phyloP scores from a whole-genome alignment of 2,888 invertebrate species.

The Heliconius charithonia region DNA sequence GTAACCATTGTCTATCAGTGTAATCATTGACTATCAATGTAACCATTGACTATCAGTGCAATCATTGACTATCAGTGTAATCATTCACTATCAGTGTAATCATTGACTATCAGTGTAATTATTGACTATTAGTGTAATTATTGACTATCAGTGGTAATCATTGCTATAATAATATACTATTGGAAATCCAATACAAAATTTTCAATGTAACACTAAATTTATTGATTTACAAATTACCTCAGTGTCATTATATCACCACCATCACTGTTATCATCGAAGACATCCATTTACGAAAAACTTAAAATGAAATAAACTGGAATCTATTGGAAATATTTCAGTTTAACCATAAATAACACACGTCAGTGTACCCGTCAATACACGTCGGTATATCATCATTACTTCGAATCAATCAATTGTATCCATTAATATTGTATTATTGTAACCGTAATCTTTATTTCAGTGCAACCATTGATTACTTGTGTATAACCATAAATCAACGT shows the following conservation, averaged over 20 bases:
- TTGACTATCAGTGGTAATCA: too few species aligned
- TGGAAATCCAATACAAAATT: too few species aligned
- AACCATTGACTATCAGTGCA: too few species aligned
- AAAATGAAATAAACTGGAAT: background rate
- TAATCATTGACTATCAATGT: too few species aligned
- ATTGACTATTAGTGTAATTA: background rate
- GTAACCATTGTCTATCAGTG: background rate
- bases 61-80: too few species aligned
- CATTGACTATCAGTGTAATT: slow-evolving; percentile 27
- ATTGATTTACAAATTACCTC: background rate
- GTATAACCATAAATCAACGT: background rate
- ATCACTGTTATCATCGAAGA: slow-evolving; percentile 28
- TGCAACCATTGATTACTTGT: background rate
- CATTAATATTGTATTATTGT: slow-evolving; percentile 24
- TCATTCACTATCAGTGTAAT: too few species aligned
- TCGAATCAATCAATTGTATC: too few species aligned
- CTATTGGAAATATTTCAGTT: background rate
- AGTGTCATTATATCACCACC: background rate
- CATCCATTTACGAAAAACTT: background rate
- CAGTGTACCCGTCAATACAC: background rate
- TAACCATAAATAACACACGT: background rate
- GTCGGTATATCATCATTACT: background rate
- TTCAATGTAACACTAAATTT: background rate
- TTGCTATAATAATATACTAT: too few species aligned
- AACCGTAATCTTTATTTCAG: background rate